These are phyloP conservation scores for Cyclura pinguis DNA, from an alignment of 2,797 vertebrate species.

Conservation along the genomic window DNA sequence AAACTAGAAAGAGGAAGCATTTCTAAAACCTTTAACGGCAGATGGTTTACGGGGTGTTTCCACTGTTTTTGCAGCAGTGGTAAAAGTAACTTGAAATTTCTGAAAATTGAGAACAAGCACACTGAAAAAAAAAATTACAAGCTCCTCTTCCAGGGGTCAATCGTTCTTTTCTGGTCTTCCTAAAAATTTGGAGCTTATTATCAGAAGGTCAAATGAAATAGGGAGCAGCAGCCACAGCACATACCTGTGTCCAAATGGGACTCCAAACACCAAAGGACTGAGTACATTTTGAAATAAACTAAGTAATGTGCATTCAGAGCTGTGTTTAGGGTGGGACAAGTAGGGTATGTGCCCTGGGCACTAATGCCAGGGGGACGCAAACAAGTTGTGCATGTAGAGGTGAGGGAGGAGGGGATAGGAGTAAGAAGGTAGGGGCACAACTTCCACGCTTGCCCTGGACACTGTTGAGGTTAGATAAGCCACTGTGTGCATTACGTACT, in stretches of 20 bases:
- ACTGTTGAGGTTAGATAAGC: too few relatives aligned
- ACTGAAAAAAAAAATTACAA: background rate
- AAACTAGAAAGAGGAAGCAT: slow-evolving; percentile 17
- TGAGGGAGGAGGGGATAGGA: too few relatives aligned
- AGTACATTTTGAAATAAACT: background rate
- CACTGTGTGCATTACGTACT: background rate
- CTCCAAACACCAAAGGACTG: background rate
- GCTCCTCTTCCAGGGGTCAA: background rate
- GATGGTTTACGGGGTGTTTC: background rate
- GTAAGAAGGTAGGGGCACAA: too few relatives aligned
- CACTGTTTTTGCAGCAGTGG: background rate
- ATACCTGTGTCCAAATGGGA: background rate
- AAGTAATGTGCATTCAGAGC: background rate
- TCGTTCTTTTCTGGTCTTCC: background rate
- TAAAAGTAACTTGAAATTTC: background rate
- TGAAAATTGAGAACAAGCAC: background rate
- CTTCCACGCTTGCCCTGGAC: too few relatives aligned
- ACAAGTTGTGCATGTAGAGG: too few relatives aligned
- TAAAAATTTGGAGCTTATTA: background rate
- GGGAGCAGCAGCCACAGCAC: too few relatives aligned
- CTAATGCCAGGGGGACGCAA: too few relatives aligned
- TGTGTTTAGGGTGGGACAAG: too few relatives aligned
- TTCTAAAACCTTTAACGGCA: background rate
- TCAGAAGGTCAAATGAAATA: background rate
- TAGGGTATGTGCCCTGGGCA: too few relatives aligned